phyloP scores from a whole-genome alignment of 2,113 vertebrate species.

The Triplophysa tibetana region DNA sequence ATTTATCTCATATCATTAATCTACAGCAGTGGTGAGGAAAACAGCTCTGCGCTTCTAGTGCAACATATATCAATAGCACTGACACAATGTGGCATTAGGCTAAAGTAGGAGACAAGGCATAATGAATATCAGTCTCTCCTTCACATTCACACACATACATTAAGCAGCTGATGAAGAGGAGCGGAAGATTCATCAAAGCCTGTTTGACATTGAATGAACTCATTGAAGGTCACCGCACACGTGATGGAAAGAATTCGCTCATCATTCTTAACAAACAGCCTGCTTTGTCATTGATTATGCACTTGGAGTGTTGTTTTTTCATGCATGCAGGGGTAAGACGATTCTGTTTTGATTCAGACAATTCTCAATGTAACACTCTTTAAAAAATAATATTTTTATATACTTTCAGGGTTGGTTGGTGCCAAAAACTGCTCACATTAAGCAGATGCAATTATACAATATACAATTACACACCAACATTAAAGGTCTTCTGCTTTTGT shows the following conservation, averaged over 20 bases:
- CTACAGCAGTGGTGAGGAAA: constrained; percentile 10
- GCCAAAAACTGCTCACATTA: too few relatives aligned
- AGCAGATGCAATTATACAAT: too few relatives aligned
- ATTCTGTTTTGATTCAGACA: too few relatives aligned
- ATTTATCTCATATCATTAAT: neutral
- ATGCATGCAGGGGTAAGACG: neutral
- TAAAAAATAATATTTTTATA: too few relatives aligned
- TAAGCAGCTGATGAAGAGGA: constrained; percentile 22
- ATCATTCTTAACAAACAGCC: neutral
- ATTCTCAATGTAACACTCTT: too few relatives aligned
- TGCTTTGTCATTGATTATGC: neutral
- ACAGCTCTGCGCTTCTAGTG: constrained; percentile 9
- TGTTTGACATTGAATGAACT: constrained; percentile 10
- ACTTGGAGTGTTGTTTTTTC: neutral
- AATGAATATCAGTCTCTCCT: constrained; percentile 25
- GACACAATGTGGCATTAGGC: constrained; percentile 27
- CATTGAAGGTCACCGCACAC: constrained; percentile 26
- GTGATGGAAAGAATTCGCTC: constrained; percentile 12
- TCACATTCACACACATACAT: constrained; percentile 32
- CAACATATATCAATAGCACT: constrained; percentile 30
- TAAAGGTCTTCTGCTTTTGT: too few relatives aligned
- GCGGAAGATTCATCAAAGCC: constrained; percentile 1
- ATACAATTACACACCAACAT: too few relatives aligned
- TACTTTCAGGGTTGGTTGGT: too few relatives aligned
- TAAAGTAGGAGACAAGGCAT: constrained; percentile 13